Evolutionary conservation across 35 echinoderm and acorn worm genomes (phyloP).

Genomic region (Strongylocentrotus purpuratus): DNA sequence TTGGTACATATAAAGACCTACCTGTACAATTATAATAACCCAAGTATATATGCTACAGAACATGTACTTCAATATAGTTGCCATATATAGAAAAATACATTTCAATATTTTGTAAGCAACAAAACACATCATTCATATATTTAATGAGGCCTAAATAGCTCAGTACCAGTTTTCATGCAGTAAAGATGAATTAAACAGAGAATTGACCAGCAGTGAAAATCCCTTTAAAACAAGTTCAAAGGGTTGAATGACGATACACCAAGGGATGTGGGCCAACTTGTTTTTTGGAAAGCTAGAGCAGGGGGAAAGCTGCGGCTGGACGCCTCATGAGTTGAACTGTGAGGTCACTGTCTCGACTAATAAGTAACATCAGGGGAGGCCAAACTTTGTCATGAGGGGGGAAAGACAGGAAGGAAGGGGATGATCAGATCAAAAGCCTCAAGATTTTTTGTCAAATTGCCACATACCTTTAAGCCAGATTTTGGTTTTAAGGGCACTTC

Average conservation of each 20-base stretch:
- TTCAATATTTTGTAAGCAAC: no score
- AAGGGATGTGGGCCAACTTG: background rate
- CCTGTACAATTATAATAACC: no score
- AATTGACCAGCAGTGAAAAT: background rate
- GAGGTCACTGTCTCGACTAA: background rate
- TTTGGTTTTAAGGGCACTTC: background rate
- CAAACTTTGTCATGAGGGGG: background rate
- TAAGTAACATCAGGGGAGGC: background rate
- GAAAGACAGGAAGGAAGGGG: background rate
- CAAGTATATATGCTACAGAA: no score
- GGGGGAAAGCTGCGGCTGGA: background rate
- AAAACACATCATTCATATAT: no score
- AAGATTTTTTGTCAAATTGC: background rate
- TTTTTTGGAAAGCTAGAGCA: background rate
- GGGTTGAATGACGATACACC: background rate
- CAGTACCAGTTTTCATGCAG: no score
- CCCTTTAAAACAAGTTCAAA: background rate
- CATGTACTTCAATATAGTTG: no score
- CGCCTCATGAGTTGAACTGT: background rate
- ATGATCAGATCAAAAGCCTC: constrained; percentile 14
- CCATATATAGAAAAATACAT: no score
- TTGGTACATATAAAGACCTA: no score
- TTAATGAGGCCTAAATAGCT: no score
- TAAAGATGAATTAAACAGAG: no score
- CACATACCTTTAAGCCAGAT: constrained; percentile 1